A percentile compares a stretch with the other conserved stretches of the same genome.
Conservation (phyloP, 2,113 vertebrate species). For the Neotoma lepida region DNA sequence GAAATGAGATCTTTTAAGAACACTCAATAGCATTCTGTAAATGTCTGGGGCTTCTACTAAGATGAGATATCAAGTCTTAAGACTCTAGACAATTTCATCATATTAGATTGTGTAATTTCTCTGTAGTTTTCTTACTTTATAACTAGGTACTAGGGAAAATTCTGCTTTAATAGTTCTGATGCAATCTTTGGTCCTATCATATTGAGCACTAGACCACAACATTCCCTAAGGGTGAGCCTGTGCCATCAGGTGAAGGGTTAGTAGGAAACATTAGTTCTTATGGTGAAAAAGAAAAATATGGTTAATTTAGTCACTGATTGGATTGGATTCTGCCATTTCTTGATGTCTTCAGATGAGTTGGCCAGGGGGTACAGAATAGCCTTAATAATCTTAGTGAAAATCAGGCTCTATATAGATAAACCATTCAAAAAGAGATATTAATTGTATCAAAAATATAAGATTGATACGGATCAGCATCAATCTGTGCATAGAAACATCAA, state of each 20-base stretch:
- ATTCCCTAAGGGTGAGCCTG: conserved; percentile 54
- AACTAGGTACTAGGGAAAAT: conserved; percentile 57
- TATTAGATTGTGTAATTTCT: conserved; percentile 57
- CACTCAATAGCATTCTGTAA: conserved; percentile 12
- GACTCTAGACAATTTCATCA: conserved; percentile 57
- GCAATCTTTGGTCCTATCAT: conserved; percentile 51
- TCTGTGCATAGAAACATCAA: neutral
- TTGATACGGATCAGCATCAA: conserved; percentile 24
- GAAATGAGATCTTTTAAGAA: conserved; percentile 53
- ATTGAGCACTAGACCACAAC: conserved; percentile 14
- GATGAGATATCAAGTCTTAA: conserved; percentile 54
- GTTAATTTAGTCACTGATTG: conserved; percentile 78
- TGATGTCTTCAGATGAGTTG: conserved; percentile 61
- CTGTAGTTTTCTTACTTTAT: conserved; percentile 60
- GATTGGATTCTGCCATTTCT: conserved; percentile 53
- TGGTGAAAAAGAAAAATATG: conserved; percentile 71
- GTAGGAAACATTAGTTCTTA: conserved; percentile 78
- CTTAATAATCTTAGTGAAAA: conserved; percentile 81
- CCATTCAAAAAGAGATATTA: conserved; percentile 78
- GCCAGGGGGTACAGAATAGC: conserved; percentile 57
- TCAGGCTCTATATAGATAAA: conserved; percentile 74
- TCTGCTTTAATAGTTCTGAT: conserved; percentile 53
- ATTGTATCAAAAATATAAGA: conserved; percentile 64
- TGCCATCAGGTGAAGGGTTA: conserved; percentile 79
- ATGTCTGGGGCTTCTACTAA: conserved; percentile 32